Base-by-base conservation (phyloP, 2,888 invertebrate genomes). In the Aricia artaxerxes region DNA sequence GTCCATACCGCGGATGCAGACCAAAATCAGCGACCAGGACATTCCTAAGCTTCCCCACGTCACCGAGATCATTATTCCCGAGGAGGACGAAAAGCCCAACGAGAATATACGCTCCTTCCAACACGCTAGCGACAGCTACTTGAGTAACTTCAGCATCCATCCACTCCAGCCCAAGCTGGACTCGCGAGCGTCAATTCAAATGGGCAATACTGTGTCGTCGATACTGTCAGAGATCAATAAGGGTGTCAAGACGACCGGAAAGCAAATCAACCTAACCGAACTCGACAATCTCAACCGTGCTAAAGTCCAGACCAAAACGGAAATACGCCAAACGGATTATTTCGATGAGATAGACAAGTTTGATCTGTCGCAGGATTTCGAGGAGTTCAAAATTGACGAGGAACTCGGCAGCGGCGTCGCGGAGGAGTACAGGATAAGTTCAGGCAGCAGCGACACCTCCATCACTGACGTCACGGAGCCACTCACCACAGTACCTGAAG, bases 381-480 rank as follows among this genome's bases (percentile, higher is more conserved):
- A 97, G 86, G 97, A 97, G 87, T 97, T 97, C 88, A 97, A 97
- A 86, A 94, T 97, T 84, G 97, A 97, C 86, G 97, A 97, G 88
- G 97, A 97, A 88, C 95, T 94, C 82, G 91, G 93, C 81, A 92
- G 93, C 83, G 90, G 93, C 81, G 92, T 90, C 82, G 94, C 95
- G 83, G 93, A 94, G 85, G 94, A 94, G 88, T 94, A 94, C 85
- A 92, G 93, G 83, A 95, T 95, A 82, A 94, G 94, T 88, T 93
- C 94, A 80, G 93, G 93, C 61, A 94, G 93, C 88, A 94, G 94
- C 85, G 94, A 94, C 85, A 91, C 90, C 82, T 94, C 93, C 82
- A 87, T 90, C 79, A 91, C 92, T 11, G 94, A 94, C 83, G 90
- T 92, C 44, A 92, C 93, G 64, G 95, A 94, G 84, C 91, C 93